phyloP scores from a whole-genome alignment of 1,140 invertebrate genomes.

The Drosophila tropicalis region DNA sequence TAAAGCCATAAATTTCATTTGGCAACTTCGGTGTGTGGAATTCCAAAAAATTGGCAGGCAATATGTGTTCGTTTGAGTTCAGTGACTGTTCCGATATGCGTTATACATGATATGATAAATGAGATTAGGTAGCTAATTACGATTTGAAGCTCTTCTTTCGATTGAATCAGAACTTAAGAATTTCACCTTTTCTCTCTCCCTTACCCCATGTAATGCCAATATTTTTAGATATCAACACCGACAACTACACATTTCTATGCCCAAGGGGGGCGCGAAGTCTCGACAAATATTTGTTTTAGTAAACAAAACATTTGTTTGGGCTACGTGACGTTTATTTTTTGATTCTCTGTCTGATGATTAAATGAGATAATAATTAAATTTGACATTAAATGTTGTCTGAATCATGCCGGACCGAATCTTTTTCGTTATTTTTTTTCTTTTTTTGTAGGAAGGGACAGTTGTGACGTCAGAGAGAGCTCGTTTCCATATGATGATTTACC shows the following conservation, averaged over 20 bases:
- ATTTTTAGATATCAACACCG: neutral
- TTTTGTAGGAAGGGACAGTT: neutral
- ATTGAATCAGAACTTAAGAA: neutral
- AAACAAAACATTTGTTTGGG: slow-evolving; percentile 6
- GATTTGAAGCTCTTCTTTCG: neutral
- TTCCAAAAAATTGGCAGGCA: neutral
- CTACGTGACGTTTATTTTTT: slow-evolving; percentile 31
- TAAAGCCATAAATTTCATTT: neutral
- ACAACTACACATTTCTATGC: neutral
- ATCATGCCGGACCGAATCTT: neutral
- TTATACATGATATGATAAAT: neutral
- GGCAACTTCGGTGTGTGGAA: neutral
- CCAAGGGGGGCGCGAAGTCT: neutral
- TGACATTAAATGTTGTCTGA: slow-evolving; percentile 13
- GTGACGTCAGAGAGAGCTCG: neutral
- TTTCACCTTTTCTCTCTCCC: no score
- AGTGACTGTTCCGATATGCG: neutral
- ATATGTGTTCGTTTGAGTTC: neutral
- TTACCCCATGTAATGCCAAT: neutral
- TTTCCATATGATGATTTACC: slow-evolving; percentile 27
- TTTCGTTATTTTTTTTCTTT: neutral
- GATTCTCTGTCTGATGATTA: neutral
- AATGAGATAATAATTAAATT: slow-evolving; percentile 23
- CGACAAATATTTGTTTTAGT: slow-evolving; percentile 32
- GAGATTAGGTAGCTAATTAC: neutral